Evolutionary conservation across 2,888 invertebrate genomes (phyloP).

Genomic region (Rhaphigaster nebulosa): DNA sequence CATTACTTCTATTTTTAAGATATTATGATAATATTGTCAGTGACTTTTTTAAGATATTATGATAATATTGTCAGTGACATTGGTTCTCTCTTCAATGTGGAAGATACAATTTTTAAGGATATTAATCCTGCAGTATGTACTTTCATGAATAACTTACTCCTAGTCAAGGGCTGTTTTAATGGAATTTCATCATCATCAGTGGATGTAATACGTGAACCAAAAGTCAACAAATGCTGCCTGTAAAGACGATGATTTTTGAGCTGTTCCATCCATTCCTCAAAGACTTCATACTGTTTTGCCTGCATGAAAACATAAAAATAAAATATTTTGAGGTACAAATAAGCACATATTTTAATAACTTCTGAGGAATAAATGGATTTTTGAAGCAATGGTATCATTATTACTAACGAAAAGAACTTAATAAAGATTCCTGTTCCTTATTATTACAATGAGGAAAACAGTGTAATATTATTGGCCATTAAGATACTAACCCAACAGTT

Average conservation of each 20-base stretch:
- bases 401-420: neutral
- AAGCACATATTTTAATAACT: neutral
- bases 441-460: no score
- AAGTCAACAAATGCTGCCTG: constrained; percentile 81
- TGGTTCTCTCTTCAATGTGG: neutral
- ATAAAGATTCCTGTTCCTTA: neutral
- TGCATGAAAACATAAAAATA: constrained; percentile 62
- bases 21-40: neutral
- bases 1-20: neutral
- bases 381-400: neutral
- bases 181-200: constrained; percentile 54
- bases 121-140: neutral
- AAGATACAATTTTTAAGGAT: constrained; percentile 7
- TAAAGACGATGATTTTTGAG: constrained; percentile 82
- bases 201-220: constrained; percentile 70
- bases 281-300: constrained; percentile 79
- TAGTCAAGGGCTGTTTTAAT: constrained; percentile 60
- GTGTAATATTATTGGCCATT: neutral
- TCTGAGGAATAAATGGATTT: constrained; percentile 14
- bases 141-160: constrained; percentile 59
- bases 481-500: neutral
- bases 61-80: neutral
- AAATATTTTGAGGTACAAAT: constrained; percentile 19
- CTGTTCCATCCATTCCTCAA: constrained; percentile 82
- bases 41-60: neutral